Evolutionary conservation across 1,140 invertebrate genomes (phyloP).

Genomic region (Drosophila tropicalis): DNA sequence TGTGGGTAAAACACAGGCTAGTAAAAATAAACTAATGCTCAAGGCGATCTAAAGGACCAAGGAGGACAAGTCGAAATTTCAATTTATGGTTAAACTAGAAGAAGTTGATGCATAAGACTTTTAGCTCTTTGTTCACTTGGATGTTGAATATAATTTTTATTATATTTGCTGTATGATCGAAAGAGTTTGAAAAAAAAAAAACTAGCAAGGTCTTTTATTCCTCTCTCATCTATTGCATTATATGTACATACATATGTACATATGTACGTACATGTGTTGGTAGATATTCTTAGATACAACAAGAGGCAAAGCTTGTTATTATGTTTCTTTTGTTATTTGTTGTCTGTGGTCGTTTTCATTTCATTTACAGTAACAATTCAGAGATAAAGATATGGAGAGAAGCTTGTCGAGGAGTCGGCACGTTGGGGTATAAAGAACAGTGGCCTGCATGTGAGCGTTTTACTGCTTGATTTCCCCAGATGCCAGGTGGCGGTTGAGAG

Average conservation of each 20-base stretch:
- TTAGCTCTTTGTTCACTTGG: neutral
- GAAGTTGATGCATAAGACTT: neutral
- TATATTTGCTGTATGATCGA: neutral
- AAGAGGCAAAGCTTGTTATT: constrained; percentile 42
- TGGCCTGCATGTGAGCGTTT: constrained; percentile 49
- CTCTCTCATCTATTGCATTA: constrained; percentile 2
- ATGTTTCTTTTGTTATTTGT: constrained; percentile 51
- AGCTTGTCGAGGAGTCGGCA: constrained; percentile 1
- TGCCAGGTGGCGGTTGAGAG: constrained; percentile 41
- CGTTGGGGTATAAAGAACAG: neutral
- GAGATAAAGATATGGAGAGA: constrained; percentile 17
- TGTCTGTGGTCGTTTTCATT: constrained; percentile 72
- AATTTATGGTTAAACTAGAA: constrained; percentile 1
- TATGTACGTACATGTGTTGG: neutral
- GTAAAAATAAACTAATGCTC: neutral
- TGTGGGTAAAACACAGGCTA: neutral
- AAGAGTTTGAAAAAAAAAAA: neutral
- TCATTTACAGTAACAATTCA: constrained; percentile 69
- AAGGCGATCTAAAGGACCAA: neutral
- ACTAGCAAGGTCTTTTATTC: too few species aligned
- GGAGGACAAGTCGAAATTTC: neutral
- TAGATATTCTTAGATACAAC: neutral
- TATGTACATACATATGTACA: neutral
- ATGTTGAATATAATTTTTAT: neutral
- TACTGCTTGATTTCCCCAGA: constrained; percentile 72